These are phyloP conservation scores for Perognathus longimembris DNA, from an alignment of 2,113 vertebrate genomes.

Conservation along the genomic window DNA sequence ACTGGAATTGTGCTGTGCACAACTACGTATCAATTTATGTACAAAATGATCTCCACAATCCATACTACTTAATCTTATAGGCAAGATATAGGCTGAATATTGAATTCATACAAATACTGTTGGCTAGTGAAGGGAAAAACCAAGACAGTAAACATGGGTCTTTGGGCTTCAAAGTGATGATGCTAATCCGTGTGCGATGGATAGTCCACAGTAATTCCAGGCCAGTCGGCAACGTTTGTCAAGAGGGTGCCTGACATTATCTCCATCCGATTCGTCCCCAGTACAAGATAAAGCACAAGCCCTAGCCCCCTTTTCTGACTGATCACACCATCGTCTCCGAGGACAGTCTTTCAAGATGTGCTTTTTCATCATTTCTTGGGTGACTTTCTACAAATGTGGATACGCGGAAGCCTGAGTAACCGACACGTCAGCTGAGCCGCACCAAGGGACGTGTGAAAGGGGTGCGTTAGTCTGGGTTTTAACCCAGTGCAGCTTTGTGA, in stretches of 20 bases:
- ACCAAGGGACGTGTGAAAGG: not conserved
- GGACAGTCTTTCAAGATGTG: not conserved
- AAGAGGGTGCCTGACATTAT: not conserved
- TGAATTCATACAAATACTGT: not conserved
- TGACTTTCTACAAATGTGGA: not conserved
- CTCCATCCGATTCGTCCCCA: not conserved
- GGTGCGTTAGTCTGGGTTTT: not conserved
- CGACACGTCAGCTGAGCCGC: no score
- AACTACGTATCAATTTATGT: not conserved
- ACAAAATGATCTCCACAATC: not conserved
- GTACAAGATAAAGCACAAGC: not conserved
- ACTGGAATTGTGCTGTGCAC: not conserved
- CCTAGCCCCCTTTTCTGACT: not conserved
- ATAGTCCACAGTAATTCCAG: not conserved
- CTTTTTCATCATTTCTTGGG: not conserved
- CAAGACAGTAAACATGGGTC: not conserved
- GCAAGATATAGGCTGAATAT: not conserved
- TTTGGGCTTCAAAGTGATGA: not conserved
- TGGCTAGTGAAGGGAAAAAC: not conserved
- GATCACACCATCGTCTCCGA: not conserved
- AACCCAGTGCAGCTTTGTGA: not conserved
- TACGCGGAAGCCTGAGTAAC: not conserved
- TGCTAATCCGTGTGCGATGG: not conserved
- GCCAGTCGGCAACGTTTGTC: not conserved
- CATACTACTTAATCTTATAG: not conserved